phyloP scores from a whole-genome alignment of 2,113 vertebrate species.

The Crotalus viridis region DNA sequence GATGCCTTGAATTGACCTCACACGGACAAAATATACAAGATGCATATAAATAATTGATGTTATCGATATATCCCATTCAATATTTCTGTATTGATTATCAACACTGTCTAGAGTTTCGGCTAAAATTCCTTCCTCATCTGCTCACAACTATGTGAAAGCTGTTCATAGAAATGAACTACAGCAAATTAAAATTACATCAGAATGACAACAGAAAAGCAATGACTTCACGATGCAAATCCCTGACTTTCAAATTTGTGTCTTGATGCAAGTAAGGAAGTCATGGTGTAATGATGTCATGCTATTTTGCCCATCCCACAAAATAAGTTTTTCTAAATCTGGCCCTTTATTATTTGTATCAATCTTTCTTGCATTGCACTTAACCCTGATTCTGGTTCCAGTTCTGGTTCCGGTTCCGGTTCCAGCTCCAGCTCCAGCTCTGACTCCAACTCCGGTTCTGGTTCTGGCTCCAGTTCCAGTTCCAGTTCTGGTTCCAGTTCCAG shows the following conservation, averaged over 20 bases:
- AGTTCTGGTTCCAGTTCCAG: too few species aligned
- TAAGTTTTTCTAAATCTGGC: not conserved
- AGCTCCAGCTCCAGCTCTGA: rapidly evolving
- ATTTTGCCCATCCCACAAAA: not conserved
- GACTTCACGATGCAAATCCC: not conserved
- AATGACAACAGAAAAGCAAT: not conserved
- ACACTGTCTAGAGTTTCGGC: not conserved
- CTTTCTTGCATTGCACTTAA: not conserved
- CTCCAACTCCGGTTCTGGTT: too few species aligned
- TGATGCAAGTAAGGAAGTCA: not conserved
- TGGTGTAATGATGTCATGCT: not conserved
- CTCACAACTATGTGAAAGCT: not conserved
- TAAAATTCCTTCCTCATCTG: not conserved
- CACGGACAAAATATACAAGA: not conserved
- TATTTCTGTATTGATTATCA: not conserved
- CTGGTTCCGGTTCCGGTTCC: not conserved
- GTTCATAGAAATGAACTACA: not conserved
- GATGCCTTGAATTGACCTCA: not conserved
- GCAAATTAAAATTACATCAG: not conserved
- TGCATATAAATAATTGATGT: not conserved
- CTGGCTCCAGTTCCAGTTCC: rapidly evolving
- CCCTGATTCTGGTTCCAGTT: not conserved
- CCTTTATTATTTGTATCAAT: not conserved
- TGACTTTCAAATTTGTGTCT: not conserved
- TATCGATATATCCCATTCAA: not conserved